These are phyloP conservation scores for Pseudomugil tenellus DNA, from an alignment of 2,797 vertebrate genomes.

Conservation along the genomic window DNA sequence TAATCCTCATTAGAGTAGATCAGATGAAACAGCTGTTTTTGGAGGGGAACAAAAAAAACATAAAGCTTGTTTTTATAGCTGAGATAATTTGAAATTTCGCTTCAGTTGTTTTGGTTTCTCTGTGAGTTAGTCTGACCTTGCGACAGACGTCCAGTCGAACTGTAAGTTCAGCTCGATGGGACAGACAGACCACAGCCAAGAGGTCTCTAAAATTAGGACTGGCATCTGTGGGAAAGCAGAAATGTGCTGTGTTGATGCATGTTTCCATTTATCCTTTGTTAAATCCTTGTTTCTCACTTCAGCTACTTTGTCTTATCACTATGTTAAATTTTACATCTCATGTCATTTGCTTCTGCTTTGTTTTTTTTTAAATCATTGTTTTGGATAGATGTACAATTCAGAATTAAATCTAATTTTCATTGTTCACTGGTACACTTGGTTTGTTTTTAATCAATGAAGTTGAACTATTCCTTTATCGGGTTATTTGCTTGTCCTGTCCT, in stretches of 20 bases:
- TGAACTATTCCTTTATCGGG: neutral
- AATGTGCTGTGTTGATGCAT: neutral
- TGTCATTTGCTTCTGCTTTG: neutral
- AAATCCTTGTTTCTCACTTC: neutral
- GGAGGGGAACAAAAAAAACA: slow-evolving; percentile 24
- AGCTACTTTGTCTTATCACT: neutral
- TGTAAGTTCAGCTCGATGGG: slow-evolving; percentile 89
- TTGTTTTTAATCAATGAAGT: neutral
- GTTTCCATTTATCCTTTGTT: neutral
- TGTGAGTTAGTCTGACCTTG: slow-evolving; percentile 83
- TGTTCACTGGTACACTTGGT: neutral
- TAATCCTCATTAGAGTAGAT: slow-evolving; percentile 90
- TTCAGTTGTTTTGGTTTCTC: too few relatives aligned
- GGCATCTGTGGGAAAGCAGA: slow-evolving; percentile 75
- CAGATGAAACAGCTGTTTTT: slow-evolving; percentile 91
- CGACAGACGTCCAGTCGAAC: slow-evolving; percentile 94
- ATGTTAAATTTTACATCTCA: neutral
- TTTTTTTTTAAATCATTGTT: neutral
- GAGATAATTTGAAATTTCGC: neutral
- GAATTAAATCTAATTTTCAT: neutral
- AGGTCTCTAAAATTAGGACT: slow-evolving; percentile 91
- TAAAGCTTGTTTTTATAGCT: slow-evolving; percentile 10
- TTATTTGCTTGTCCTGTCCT: neutral
- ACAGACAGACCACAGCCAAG: slow-evolving; percentile 91
- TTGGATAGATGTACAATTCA: neutral